Evolutionary conservation across 1,140 invertebrate species (phyloP).

Genomic region (Heliconius himera): DNA sequence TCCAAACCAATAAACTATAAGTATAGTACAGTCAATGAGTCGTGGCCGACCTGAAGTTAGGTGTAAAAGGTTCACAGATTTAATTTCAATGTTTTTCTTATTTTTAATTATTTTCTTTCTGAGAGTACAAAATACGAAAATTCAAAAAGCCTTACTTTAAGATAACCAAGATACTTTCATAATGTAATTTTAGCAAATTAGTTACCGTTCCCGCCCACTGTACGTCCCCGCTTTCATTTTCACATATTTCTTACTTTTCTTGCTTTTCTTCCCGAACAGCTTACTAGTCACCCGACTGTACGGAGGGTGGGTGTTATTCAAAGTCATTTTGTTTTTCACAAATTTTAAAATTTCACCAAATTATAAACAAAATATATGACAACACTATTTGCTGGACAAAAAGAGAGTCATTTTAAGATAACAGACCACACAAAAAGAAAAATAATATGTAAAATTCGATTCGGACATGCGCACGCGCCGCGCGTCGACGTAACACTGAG

Average conservation of each 20-base stretch:
- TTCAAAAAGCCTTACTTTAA: not conserved
- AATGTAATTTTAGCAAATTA: not conserved
- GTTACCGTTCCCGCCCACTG: slow-evolving; percentile 67
- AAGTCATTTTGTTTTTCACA: slow-evolving; percentile 55
- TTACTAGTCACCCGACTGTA: slow-evolving; percentile 62
- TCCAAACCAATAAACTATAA: too few species aligned
- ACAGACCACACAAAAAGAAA: slow-evolving; percentile 21
- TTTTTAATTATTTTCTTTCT: too few species aligned
- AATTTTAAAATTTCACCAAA: slow-evolving; percentile 5
- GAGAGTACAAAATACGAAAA: not conserved
- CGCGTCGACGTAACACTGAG: slow-evolving; percentile 45
- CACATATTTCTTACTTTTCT: slow-evolving; percentile 67
- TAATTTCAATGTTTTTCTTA: too few species aligned
- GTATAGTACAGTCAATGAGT: too few species aligned
- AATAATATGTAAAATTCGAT: slow-evolving; percentile 11
- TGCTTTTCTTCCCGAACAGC: slow-evolving; percentile 71
- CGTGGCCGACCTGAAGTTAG: too few species aligned
- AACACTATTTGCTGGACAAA: slow-evolving; percentile 45
- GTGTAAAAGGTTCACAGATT: too few species aligned
- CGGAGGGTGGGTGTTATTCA: slow-evolving; percentile 60
- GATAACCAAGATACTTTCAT: too few species aligned
- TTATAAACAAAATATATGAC: slow-evolving; percentile 33
- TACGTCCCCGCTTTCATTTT: slow-evolving; percentile 68
- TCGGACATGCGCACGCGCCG: slow-evolving; percentile 49
- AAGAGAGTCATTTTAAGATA: slow-evolving; percentile 40